Evolutionary conservation across 2,888 invertebrate genomes (phyloP).

Genomic region (Phasia obesa): DNA sequence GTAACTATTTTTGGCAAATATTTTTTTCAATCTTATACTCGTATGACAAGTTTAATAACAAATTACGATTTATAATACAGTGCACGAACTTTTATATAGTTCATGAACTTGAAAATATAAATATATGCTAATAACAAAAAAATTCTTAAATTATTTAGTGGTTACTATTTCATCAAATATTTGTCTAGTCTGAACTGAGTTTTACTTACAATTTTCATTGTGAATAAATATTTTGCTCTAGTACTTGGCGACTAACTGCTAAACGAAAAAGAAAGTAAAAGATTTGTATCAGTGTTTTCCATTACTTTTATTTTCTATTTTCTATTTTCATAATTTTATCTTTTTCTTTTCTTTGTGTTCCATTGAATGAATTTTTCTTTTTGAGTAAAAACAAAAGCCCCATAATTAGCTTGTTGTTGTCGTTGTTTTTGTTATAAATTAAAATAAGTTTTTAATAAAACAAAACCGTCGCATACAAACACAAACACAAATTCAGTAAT

Average conservation of each 20-base stretch:
- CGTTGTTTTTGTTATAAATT: conserved; percentile 18
- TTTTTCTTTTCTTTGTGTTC: conserved; percentile 61
- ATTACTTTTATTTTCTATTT: conserved; percentile 52
- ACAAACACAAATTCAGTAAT: not conserved
- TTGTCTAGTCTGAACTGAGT: too few relatives aligned
- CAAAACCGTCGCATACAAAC: conserved; percentile 15
- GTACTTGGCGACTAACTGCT: conserved; percentile 2
- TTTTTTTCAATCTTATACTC: too few relatives aligned
- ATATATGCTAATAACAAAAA: too few relatives aligned
- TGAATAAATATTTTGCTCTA: too few relatives aligned
- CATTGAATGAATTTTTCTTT: conserved; percentile 64
- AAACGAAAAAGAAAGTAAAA: conserved; percentile 68
- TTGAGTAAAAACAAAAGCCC: not conserved
- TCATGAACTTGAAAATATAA: too few relatives aligned
- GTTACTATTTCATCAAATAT: too few relatives aligned
- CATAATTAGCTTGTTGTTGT: conserved; percentile 27
- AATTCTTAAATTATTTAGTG: too few relatives aligned
- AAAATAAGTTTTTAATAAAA: conserved; percentile 21
- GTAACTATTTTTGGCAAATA: too few relatives aligned
- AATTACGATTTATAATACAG: too few relatives aligned
- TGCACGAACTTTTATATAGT: too few relatives aligned
- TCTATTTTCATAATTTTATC: not conserved
- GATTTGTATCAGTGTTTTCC: conserved; percentile 47
- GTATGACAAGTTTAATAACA: too few relatives aligned
- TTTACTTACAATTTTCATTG: too few relatives aligned